phyloP scores from a whole-genome alignment of 2,888 invertebrate species.

The Nemurella pictetii region DNA sequence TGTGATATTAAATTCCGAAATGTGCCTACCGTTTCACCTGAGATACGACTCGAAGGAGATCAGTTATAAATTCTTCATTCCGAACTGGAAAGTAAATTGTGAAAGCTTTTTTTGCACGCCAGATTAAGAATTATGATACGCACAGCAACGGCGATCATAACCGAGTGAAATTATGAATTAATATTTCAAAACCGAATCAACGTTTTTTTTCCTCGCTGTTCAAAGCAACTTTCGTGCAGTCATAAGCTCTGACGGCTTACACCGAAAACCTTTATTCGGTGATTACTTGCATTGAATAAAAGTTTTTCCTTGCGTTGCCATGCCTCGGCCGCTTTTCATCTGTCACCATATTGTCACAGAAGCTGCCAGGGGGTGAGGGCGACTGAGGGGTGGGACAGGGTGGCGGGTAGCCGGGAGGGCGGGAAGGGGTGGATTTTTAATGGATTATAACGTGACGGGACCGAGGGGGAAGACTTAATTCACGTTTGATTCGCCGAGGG shows the following conservation, averaged over 20 bases:
- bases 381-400: neutral
- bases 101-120: neutral
- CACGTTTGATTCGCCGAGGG: conserved; percentile 12
- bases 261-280: conserved; percentile 22
- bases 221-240: neutral
- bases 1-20: neutral
- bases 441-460: neutral
- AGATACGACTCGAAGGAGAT: neutral
- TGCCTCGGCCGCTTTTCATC: neutral
- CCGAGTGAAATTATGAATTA: neutral
- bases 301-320: neutral
- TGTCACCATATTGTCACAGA: neutral
- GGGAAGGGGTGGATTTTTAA: neutral
- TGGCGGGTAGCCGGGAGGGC: neutral
- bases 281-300: neutral
- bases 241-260: neutral
- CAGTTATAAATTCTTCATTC: neutral
- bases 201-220: neutral
- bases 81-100: neutral
- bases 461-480: conserved; percentile 14
- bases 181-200: neutral
- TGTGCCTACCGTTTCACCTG: neutral
- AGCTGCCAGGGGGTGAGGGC: neutral
- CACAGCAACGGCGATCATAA: neutral
- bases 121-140: neutral